These are phyloP conservation scores for Moxostoma hubbsi DNA, from an alignment of 2,797 vertebrate genomes.

Conservation along the genomic window DNA sequence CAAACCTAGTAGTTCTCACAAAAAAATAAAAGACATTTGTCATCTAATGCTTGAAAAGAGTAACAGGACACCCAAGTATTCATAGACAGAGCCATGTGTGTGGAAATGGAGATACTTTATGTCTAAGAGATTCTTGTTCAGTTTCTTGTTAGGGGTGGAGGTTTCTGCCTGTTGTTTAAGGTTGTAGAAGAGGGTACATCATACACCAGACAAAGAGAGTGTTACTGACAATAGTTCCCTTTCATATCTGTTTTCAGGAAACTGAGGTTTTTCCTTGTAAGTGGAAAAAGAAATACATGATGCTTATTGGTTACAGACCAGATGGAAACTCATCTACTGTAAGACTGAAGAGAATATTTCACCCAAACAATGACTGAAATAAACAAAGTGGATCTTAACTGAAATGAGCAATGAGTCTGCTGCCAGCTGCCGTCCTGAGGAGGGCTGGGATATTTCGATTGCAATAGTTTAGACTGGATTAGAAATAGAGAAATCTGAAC, in stretches of 20 bases:
- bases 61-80: too few species aligned
- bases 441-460: constrained; percentile 10
- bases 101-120: neutral
- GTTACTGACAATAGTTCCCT: constrained; percentile 33
- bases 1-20: too few species aligned
- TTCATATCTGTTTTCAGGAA: constrained; percentile 52
- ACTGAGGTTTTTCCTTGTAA: constrained; percentile 6
- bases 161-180: constrained; percentile 36
- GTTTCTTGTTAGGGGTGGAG: neutral
- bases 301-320: constrained; percentile 38
- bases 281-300: neutral
- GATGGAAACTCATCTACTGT: constrained; percentile 20
- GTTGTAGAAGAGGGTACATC: constrained; percentile 22
- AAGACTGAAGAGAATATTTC: neutral
- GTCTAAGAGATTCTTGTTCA: neutral
- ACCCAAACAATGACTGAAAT: constrained; percentile 20
- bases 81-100: neutral
- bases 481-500: neutral
- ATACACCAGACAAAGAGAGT: constrained; percentile 34
- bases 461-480: neutral
- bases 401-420: constrained; percentile 21
- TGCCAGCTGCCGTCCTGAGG: constrained; percentile 11
- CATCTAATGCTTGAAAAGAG: too few species aligned
- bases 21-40: too few species aligned
- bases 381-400: constrained; percentile 19